phyloP scores from a whole-genome alignment of 2,888 invertebrate species.

The Arrhopalites spinosus region DNA sequence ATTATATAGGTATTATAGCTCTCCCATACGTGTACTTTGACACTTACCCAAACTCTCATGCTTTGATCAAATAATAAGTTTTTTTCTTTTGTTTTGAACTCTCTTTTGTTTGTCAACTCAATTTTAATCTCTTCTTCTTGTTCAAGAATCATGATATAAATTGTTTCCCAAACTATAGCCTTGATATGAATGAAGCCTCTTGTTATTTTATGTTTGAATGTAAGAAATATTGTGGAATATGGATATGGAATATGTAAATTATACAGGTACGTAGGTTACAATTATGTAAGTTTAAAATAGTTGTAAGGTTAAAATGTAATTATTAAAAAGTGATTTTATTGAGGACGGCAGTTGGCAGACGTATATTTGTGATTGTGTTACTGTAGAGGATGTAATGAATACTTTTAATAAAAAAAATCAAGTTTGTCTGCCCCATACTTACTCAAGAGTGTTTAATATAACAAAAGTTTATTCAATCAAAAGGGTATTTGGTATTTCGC shows the following conservation, averaged over 20 bases:
- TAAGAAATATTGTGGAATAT: not conserved
- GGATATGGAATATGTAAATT: not conserved
- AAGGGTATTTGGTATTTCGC: too few relatives aligned
- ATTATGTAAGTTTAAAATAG: not conserved
- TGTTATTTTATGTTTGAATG: too few relatives aligned
- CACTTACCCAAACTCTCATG: not conserved
- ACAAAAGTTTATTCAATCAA: too few relatives aligned
- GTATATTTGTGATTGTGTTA: not conserved
- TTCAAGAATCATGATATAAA: too few relatives aligned
- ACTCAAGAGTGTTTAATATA: too few relatives aligned
- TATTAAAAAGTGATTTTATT: not conserved
- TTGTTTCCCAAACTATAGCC: too few relatives aligned
- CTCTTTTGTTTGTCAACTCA: not conserved
- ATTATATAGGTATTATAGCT: not conserved
- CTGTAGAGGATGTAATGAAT: not conserved
- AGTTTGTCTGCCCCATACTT: slow-evolving; percentile 3
- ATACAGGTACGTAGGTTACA: not conserved
- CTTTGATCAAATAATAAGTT: not conserved
- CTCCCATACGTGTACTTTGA: not conserved
- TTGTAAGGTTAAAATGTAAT: not conserved
- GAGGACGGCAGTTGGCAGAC: not conserved
- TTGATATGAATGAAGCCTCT: too few relatives aligned
- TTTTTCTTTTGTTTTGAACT: too few relatives aligned
- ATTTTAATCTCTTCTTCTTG: too few relatives aligned
- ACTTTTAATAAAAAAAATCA: not conserved